Evolutionary conservation across 2,113 vertebrate genomes (phyloP).

Genomic region (Dendropsophus ebraccatus): DNA sequence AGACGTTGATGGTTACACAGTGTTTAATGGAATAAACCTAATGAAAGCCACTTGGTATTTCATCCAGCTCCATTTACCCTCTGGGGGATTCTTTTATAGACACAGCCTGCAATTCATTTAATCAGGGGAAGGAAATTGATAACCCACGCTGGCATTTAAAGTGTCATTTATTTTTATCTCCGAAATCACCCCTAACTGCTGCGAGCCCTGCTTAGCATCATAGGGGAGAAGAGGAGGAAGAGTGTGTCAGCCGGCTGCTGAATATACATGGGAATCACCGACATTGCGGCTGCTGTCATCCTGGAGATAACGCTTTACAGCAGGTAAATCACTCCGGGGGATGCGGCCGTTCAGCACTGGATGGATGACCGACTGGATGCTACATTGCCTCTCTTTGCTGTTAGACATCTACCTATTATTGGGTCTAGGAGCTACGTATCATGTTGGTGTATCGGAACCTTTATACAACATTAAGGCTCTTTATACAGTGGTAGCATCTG

Average conservation of each 20-base stretch:
- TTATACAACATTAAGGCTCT: not conserved
- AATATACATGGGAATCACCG: constrained; percentile 39
- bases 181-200: constrained; percentile 56
- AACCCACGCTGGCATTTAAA: constrained; percentile 58
- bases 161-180: constrained; percentile 60
- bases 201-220: constrained; percentile 36
- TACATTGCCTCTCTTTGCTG: not conserved
- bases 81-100: constrained; percentile 57
- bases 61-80: constrained; percentile 56
- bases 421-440: not conserved
- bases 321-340: not conserved
- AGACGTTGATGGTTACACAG: constrained; percentile 60
- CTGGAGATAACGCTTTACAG: not conserved
- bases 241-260: constrained; percentile 26
- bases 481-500: too few relatives aligned
- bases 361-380: not conserved
- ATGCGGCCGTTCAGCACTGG: not conserved
- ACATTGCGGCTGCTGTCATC: not conserved
- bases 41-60: constrained; percentile 60
- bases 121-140: constrained; percentile 58
- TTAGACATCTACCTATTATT: not conserved
- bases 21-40: constrained; percentile 61
- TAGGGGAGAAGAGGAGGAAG: constrained; percentile 14
- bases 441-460: not conserved
- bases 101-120: constrained; percentile 59